Evolutionary conservation across 2,797 vertebrate species (phyloP).

Genomic region (Parauchenoglanis ngamensis): DNA sequence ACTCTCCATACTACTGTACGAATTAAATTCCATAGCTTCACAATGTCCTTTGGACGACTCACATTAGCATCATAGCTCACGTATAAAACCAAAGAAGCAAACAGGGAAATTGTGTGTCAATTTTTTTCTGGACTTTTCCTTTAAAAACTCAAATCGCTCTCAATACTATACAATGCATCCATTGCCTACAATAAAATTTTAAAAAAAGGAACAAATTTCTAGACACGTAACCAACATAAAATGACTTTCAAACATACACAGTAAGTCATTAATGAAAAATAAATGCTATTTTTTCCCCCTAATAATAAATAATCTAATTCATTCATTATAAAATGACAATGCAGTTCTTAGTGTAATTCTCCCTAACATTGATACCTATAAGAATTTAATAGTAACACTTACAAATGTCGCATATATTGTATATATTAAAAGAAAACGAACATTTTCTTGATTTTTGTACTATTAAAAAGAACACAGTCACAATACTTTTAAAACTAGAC

Average conservation of each 20-base stretch:
- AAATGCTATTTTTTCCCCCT: conserved; percentile 19
- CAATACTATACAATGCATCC: conserved; percentile 19
- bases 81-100: background rate
- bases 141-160: background rate
- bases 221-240: conserved; percentile 18
- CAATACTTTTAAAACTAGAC: conserved; percentile 20
- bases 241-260: conserved; percentile 10
- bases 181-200: conserved; percentile 22
- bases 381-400: conserved; percentile 21
- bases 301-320: conserved; percentile 34
- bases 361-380: conserved; percentile 16
- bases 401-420: background rate
- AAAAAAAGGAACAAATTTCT: background rate
- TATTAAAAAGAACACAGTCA: conserved; percentile 11
- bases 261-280: conserved; percentile 36
- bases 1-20: background rate
- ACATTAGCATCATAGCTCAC: background rate
- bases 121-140: conserved; percentile 1
- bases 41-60: background rate
- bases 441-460: background rate
- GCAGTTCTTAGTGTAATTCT: background rate
- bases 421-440: background rate
- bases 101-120: background rate
- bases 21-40: background rate
- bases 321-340: conserved; percentile 39